These are phyloP conservation scores for Athalia cordata DNA, from an alignment of 2,888 invertebrate genomes.

Conservation along the genomic window DNA sequence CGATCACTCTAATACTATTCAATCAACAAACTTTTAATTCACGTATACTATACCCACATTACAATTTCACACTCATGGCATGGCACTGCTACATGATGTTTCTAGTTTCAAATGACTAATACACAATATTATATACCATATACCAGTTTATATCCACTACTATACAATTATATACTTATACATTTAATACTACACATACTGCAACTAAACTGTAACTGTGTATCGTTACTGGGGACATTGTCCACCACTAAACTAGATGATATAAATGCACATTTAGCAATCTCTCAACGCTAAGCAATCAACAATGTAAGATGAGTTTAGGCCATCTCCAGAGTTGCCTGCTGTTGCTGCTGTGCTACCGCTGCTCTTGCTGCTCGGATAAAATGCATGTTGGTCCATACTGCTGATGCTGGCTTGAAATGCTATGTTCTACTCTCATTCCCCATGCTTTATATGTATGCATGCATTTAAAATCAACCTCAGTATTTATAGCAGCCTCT, in stretches of 20 bases:
- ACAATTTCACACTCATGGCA: conserved; percentile 47
- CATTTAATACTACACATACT: conserved; percentile 41
- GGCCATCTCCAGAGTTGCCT: conserved; percentile 74
- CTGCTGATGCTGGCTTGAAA: conserved; percentile 13
- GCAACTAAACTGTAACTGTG: conserved; percentile 53
- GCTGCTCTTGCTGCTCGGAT: conserved; percentile 26
- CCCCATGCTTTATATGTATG: conserved; percentile 30
- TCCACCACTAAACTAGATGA: conserved; percentile 56
- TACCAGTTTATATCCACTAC: conserved; percentile 39
- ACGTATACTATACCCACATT: conserved; percentile 27
- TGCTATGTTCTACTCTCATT: conserved; percentile 36
- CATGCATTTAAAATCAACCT: conserved; percentile 40
- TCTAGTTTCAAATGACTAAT: conserved; percentile 39
- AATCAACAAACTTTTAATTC: background rate
- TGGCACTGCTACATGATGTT: conserved; percentile 49
- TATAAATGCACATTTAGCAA: conserved; percentile 63
- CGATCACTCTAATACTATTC: conserved; percentile 34
- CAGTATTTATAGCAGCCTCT: conserved; percentile 34
- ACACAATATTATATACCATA: conserved; percentile 5
- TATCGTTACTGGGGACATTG: conserved; percentile 57
- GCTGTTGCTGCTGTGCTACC: conserved; percentile 58
- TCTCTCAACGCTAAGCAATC: conserved; percentile 65
- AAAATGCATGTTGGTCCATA: conserved; percentile 28
- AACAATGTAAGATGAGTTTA: conserved; percentile 68
- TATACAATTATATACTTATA: conserved; percentile 49